Evolutionary conservation across 2,797 vertebrate species (phyloP).

Genomic region (Hozukius guyotensis): DNA sequence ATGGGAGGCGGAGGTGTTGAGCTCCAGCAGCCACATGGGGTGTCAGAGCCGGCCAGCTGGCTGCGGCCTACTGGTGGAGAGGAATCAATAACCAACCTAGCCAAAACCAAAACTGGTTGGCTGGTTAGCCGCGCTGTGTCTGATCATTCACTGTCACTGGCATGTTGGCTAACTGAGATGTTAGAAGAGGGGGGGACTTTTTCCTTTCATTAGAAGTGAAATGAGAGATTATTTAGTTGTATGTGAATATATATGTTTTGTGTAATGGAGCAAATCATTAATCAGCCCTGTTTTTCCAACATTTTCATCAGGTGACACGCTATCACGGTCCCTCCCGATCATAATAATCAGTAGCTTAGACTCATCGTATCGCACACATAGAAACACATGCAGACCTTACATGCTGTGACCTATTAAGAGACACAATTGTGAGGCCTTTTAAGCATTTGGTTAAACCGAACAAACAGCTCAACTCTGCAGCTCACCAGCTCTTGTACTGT

Average conservation of each 20-base stretch:
- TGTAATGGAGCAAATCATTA: slow-evolving; percentile 12
- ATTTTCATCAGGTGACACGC: background rate
- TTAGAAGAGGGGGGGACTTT: slow-evolving; percentile 1
- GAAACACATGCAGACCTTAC: background rate
- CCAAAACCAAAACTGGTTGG: slow-evolving; percentile 51
- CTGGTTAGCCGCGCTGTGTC: slow-evolving; percentile 31
- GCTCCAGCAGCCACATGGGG: slow-evolving; percentile 47
- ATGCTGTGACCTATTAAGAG: background rate
- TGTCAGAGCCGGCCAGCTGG: slow-evolving; percentile 50
- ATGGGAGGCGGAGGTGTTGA: slow-evolving; percentile 42
- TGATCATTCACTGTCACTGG: slow-evolving; percentile 27
- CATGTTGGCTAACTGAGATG: slow-evolving; percentile 27
- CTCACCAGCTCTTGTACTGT: background rate
- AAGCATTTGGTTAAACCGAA: slow-evolving; percentile 10
- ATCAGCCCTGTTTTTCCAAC: background rate
- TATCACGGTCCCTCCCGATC: background rate
- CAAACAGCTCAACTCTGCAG: background rate
- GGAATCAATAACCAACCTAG: slow-evolving; percentile 36
- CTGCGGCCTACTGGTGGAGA: slow-evolving; percentile 24
- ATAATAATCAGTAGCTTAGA: background rate
- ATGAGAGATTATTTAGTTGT: slow-evolving; percentile 1
- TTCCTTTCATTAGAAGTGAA: slow-evolving; percentile 7
- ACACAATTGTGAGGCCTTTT: background rate
- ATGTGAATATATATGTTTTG: background rate
- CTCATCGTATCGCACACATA: background rate